Evolutionary conservation across 92 coral and sea anemone species (phyloP), one percentile per base, ranked within the genome.

Genomic region (Porites rus): DNA sequence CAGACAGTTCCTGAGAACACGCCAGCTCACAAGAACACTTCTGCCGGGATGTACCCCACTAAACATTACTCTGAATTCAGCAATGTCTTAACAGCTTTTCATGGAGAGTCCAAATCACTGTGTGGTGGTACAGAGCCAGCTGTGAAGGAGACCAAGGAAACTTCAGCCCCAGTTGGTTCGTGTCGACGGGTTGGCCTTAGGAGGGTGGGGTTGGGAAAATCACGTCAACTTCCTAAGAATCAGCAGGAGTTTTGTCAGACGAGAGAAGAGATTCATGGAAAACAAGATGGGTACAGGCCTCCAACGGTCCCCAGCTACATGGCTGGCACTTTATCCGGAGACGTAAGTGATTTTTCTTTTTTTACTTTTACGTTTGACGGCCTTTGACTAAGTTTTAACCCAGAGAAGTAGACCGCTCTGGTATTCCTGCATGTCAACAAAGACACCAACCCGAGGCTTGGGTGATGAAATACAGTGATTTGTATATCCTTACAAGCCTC

Each of bases 191-290:
- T 76, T 8, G 88, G 83, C 18, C 19, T 76, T 3, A 85, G 83
- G 60, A 76, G 76, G 72, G 88, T 77, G 76, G 77, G 82, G 77
- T 17, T 12, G 24, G 83, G 76, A 46, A 59, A n/a, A 25, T 11
- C 79, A 51, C 66, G 81, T 16, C 52, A 75, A 58, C 64, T 24
- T 43, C 58, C 61, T 8, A 20, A 38, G 18, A 21, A 38, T 24
- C 38, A 62, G 17, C 17, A 84, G 28, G 50, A 7, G 10, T 1
- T 38, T 19, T 52, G 68, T 53, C 76, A 31, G 58, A 12, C 72
- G 28, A 8, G 76, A 68, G 31, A 25, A 21, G 62, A 22, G 75
- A 13, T 31, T 5, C 51, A 51, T 12, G 22, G 52, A 22, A 21
- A 19, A 38, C 31, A 54, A 11, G 68, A 13, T 25, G 58, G 76